A percentile compares a stretch with the other conserved stretches of the same genome.
Conservation (phyloP, 2,113 vertebrate species). For the Notothenia rossii region DNA sequence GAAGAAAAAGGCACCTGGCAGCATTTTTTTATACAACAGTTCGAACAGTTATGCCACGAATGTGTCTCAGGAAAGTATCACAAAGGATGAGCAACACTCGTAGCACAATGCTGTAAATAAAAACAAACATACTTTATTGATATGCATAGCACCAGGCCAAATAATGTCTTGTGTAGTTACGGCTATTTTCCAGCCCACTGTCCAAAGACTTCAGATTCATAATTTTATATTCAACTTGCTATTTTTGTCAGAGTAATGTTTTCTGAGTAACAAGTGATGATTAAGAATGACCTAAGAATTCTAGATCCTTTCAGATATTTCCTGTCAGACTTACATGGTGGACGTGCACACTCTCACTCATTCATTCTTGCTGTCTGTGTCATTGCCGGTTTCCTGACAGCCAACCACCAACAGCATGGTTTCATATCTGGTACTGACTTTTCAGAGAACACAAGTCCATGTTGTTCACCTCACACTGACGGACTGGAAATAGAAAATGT, state of each 20-base stretch:
- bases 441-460: slow-evolving; percentile 27
- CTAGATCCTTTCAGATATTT: accelerated
- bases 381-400: not conserved
- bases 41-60: no score
- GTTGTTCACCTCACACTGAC: slow-evolving; percentile 27
- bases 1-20: not conserved
- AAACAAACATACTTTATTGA: no score
- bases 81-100: not conserved
- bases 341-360: slow-evolving; percentile 41
- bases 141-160: no score
- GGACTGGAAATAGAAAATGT: slow-evolving; percentile 50
- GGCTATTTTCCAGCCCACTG: no score
- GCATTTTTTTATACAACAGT: no score
- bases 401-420: not conserved
- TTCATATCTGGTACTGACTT: slow-evolving; percentile 7
- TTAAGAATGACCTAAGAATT: not conserved
- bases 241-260: not conserved
- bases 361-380: slow-evolving; percentile 29
- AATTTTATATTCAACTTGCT: no score
- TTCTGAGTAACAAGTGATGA: not conserved
- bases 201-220: not conserved
- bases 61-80: no score
- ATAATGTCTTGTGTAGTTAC: no score
- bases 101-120: not conserved
- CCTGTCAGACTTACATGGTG: slow-evolving; percentile 1